Conservation (phyloP, 2,113 vertebrate species). For the Octodon degus region DNA sequence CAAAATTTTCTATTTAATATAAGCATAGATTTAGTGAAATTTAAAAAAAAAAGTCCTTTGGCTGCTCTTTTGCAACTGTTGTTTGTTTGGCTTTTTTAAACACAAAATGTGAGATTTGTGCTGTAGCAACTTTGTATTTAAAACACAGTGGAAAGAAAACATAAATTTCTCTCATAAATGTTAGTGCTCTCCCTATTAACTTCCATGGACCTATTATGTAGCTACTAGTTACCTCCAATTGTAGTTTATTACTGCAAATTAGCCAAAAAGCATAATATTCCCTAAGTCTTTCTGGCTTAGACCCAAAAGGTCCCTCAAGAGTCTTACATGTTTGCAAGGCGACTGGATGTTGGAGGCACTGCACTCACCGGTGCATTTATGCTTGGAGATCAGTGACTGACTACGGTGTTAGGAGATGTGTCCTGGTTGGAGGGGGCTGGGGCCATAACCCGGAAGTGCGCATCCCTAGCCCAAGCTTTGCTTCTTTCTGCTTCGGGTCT, state of each 20-base stretch:
- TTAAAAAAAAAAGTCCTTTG: neutral
- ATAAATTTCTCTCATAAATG: conserved; percentile 65
- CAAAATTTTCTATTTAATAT: conserved; percentile 67
- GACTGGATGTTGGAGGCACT: neutral
- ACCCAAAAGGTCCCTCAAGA: neutral
- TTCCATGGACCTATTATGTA: conserved; percentile 4
- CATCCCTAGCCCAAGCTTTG: neutral
- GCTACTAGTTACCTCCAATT: conserved; percentile 45
- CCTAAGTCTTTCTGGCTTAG: neutral
- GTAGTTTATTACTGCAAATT: conserved; percentile 47
- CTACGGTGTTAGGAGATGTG: neutral
- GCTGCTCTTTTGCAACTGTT: neutral
- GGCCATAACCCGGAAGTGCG: neutral
- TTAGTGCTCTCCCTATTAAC: conserved; percentile 45
- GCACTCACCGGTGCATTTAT: neutral
- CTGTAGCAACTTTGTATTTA: conserved; percentile 59
- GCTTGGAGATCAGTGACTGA: neutral
- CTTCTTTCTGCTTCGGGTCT: neutral
- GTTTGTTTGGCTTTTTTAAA: conserved; percentile 1
- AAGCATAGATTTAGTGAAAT: conserved; percentile 69
- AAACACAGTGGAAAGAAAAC: conserved; percentile 70
- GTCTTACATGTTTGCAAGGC: neutral
- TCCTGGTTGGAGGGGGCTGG: neutral
- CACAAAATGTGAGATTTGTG: conserved; percentile 62
- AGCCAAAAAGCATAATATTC: conserved; percentile 53